These are phyloP conservation scores for Sipha flava DNA, from an alignment of 1,140 invertebrate genomes.

Conservation along the genomic window DNA sequence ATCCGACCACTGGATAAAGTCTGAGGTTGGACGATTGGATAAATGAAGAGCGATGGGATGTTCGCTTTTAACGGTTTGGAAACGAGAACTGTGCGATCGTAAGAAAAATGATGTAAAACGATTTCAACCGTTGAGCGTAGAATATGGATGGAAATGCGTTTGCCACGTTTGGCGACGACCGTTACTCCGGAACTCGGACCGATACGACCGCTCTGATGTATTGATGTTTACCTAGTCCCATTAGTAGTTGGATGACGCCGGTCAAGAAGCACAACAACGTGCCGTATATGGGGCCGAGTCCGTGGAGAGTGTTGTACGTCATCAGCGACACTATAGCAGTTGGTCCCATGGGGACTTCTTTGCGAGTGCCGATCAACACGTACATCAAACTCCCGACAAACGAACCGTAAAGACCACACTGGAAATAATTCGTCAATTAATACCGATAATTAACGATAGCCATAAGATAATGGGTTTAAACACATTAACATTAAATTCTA, in stretches of 20 bases:
- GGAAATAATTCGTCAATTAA: conserved; percentile 38
- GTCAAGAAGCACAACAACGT: conserved; percentile 69
- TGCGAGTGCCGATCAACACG: conserved; percentile 80
- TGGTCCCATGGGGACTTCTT: conserved; percentile 81
- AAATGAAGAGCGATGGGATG: no score
- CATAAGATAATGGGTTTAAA: neutral
- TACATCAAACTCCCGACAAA: conserved; percentile 88
- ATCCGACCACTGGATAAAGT: no score
- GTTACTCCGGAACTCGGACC: no score
- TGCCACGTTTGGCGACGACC: no score
- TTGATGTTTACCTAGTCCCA: conserved; percentile 69
- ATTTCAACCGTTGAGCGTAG: no score
- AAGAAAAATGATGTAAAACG: no score
- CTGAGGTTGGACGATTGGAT: no score
- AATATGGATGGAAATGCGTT: no score
- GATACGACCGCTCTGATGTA: no score
- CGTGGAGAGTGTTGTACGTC: conserved; percentile 62
- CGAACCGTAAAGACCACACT: conserved; percentile 83
- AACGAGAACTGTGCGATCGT: no score
- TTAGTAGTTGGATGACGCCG: conserved; percentile 70
- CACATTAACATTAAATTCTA: no score
- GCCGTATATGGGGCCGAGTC: conserved; percentile 59
- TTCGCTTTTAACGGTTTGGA: no score
- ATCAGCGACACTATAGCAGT: conserved; percentile 75
- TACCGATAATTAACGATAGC: neutral